A percentile compares a stretch with the other conserved stretches of the same genome.
Evolutionary conservation across 2,113 vertebrate genomes (phyloP).

Genomic region (Chinchilla lanigera): DNA sequence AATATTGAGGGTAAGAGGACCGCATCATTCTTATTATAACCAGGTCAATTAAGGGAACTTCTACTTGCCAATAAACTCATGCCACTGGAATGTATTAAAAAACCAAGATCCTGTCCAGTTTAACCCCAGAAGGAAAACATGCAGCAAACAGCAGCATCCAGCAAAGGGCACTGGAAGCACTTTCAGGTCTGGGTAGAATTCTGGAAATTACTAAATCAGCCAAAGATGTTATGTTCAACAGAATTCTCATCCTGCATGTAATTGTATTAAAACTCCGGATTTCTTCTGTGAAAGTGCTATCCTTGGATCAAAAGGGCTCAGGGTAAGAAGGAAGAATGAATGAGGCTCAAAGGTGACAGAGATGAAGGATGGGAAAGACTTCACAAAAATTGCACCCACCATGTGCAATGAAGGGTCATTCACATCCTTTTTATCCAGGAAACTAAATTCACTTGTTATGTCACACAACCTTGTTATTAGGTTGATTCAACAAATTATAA

Average conservation of each 20-base stretch:
- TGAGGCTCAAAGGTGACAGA: fast-evolving
- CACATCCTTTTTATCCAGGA: neutral
- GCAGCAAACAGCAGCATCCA: neutral
- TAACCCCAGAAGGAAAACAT: slow-evolving; percentile 36
- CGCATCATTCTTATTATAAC: slow-evolving; percentile 2
- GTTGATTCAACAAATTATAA: neutral
- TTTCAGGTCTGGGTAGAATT: slow-evolving; percentile 56
- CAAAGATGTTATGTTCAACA: neutral
- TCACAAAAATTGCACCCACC: neutral
- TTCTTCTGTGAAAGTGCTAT: neutral
- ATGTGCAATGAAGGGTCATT: neutral
- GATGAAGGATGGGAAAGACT: fast-evolving
- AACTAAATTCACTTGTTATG: neutral
- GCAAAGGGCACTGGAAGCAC: neutral
- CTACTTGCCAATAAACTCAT: neutral
- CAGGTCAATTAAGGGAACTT: slow-evolving; percentile 3
- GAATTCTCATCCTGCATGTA: slow-evolving; percentile 29
- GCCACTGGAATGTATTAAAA: slow-evolving; percentile 31
- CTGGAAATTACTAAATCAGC: slow-evolving; percentile 33
- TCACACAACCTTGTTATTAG: neutral
- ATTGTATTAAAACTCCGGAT: neutral
- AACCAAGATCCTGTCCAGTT: neutral
- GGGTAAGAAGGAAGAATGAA: neutral
- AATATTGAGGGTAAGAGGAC: neutral
- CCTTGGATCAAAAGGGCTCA: neutral